Evolutionary conservation across 2,797 vertebrate species (phyloP).

Genomic region (Sebastes iracundus): DNA sequence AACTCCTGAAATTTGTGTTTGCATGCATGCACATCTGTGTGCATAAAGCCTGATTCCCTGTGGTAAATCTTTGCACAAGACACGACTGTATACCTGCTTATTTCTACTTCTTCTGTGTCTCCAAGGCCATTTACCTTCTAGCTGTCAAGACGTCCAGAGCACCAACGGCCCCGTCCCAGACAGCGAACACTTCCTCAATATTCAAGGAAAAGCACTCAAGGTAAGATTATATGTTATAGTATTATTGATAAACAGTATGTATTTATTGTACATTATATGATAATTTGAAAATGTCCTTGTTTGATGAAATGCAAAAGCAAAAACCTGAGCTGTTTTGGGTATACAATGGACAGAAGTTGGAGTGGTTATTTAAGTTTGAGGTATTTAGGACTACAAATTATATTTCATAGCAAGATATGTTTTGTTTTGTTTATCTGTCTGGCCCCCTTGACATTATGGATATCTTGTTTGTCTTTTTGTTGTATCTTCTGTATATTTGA

Average conservation of each 20-base stretch:
- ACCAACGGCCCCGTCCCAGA: conserved; percentile 81
- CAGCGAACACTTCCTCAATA: conserved; percentile 87
- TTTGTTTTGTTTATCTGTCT: too few relatives aligned
- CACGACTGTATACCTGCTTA: neutral
- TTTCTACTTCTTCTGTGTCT: conserved; percentile 23
- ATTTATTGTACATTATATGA: too few relatives aligned
- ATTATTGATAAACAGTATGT: neutral
- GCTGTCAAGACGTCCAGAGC: conserved; percentile 86
- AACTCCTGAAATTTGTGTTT: conserved; percentile 22
- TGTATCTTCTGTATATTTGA: too few relatives aligned
- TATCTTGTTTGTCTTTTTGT: too few relatives aligned
- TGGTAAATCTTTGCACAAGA: neutral
- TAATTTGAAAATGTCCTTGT: neutral
- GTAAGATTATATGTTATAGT: conserved; percentile 68
- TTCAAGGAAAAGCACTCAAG: conserved; percentile 89
- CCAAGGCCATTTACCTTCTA: conserved; percentile 88
- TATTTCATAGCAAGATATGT: rapidly evolving
- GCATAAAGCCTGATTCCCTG: neutral
- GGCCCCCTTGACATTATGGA: too few relatives aligned
- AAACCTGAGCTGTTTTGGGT: too few relatives aligned
- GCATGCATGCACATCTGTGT: conserved; percentile 4
- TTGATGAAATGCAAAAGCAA: too few relatives aligned
- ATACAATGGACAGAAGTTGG: too few relatives aligned
- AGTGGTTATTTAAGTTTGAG: too few relatives aligned
- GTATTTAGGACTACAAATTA: rapidly evolving